phyloP scores from a whole-genome alignment of 2,797 vertebrate species.

The Hybognathus amarus region DNA sequence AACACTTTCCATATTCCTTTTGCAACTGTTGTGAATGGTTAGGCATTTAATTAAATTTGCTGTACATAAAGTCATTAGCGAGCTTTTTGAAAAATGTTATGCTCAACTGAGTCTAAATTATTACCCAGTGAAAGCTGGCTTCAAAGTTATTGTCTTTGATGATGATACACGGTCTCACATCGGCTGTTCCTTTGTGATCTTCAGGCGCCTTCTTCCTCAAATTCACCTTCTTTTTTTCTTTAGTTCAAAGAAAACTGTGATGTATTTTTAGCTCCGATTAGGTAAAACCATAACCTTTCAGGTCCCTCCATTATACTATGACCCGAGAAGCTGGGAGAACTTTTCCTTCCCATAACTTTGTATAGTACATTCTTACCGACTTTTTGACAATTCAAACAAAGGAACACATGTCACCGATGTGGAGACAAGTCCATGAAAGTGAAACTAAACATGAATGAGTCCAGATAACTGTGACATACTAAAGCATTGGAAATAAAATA shows the following conservation, averaged over 20 bases:
- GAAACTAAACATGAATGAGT: too few species aligned
- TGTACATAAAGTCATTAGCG: conserved; percentile 68
- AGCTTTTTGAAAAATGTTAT: conserved; percentile 73
- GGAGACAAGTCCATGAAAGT: too few species aligned
- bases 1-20: conserved; percentile 54
- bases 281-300: conserved; percentile 38
- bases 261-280: conserved; percentile 48
- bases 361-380: background rate
- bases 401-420: too few species aligned
- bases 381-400: background rate
- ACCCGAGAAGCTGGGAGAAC: conserved; percentile 20
- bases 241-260: conserved; percentile 45
- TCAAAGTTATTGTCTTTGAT: conserved; percentile 68
- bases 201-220: conserved; percentile 28
- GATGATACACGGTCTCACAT: conserved; percentile 61
- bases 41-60: conserved; percentile 78
- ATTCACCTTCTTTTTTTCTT: conserved; percentile 40
- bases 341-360: background rate
- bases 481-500: background rate
- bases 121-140: conserved; percentile 68
- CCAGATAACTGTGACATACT: too few species aligned
- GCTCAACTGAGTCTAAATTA: conserved; percentile 76
- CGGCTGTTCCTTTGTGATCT: conserved; percentile 54
- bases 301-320: conserved; percentile 20
- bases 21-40: conserved; percentile 60